Evolutionary conservation across 2,113 vertebrate genomes (phyloP).

Genomic region (Bombycilla garrulus): DNA sequence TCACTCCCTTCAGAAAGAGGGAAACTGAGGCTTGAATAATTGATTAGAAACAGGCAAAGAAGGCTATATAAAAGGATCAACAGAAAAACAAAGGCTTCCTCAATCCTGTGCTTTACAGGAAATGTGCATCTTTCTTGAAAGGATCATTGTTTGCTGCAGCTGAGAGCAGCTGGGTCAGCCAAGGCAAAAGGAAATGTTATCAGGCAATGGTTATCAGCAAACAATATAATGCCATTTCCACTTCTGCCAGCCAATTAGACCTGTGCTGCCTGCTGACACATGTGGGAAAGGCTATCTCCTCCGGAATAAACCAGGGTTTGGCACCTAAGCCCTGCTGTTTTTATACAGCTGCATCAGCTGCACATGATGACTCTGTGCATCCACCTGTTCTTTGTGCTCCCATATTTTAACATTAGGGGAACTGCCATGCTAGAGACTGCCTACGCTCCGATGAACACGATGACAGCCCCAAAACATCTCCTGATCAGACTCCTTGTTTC

Average conservation of each 20-base stretch:
- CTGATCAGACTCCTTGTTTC: neutral
- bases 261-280: neutral
- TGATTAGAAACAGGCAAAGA: neutral
- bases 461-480: neutral
- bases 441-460: neutral
- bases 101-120: neutral
- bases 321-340: neutral
- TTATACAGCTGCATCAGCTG: neutral
- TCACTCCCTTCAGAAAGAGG: neutral
- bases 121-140: neutral
- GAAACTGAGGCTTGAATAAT: neutral
- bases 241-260: neutral
- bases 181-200: constrained; percentile 40
- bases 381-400: neutral
- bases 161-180: neutral
- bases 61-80: neutral
- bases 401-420: neutral
- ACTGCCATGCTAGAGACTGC: neutral
- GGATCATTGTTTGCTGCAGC: constrained; percentile 48
- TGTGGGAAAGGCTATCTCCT: neutral
- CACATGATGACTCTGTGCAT: neutral
- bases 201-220: neutral
- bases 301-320: neutral
- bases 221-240: neutral
- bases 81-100: constrained; percentile 23